Evolutionary conservation across 2,888 invertebrate genomes (phyloP).

Genomic region (Agriopis aurantiaria): DNA sequence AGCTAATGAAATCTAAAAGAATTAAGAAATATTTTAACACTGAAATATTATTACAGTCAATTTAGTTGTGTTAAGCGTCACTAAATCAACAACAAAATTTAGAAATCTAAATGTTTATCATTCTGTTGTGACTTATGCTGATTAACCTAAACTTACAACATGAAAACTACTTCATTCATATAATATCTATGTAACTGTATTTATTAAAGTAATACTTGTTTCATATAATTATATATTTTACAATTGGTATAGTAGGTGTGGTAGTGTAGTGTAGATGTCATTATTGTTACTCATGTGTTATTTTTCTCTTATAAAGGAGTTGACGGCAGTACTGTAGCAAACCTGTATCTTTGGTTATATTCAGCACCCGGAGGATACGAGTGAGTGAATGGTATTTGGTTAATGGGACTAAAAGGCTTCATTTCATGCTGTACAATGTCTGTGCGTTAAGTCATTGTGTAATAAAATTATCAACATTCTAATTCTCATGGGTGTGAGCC

Average conservation of each 20-base stretch:
- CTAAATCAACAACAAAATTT: no score
- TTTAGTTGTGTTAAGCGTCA: not conserved
- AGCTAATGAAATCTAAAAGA: not conserved
- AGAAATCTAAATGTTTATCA: not conserved
- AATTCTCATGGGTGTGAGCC: slow-evolving; percentile 16
- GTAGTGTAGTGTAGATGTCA: slow-evolving; percentile 13
- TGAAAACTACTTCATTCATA: not conserved
- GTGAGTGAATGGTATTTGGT: slow-evolving; percentile 59
- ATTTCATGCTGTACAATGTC: slow-evolving; percentile 35
- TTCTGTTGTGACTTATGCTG: not conserved
- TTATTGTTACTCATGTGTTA: slow-evolving; percentile 40
- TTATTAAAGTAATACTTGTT: not conserved
- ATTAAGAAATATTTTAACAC: not conserved
- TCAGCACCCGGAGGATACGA: slow-evolving; percentile 40
- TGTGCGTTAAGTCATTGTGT: slow-evolving; percentile 22
- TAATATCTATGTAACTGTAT: not conserved
- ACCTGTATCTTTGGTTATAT: slow-evolving; percentile 31
- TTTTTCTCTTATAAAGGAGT: slow-evolving; percentile 64
- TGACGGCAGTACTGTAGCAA: slow-evolving; percentile 52
- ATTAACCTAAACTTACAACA: slow-evolving; percentile 3
- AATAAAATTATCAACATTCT: slow-evolving; percentile 10
- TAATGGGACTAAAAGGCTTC: slow-evolving; percentile 51
- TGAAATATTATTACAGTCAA: not conserved
- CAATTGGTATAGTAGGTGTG: not conserved
- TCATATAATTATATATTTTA: slow-evolving; percentile 2